phyloP scores from a whole-genome alignment of 2,888 invertebrate species.

The Lacanobia wlatinum region DNA sequence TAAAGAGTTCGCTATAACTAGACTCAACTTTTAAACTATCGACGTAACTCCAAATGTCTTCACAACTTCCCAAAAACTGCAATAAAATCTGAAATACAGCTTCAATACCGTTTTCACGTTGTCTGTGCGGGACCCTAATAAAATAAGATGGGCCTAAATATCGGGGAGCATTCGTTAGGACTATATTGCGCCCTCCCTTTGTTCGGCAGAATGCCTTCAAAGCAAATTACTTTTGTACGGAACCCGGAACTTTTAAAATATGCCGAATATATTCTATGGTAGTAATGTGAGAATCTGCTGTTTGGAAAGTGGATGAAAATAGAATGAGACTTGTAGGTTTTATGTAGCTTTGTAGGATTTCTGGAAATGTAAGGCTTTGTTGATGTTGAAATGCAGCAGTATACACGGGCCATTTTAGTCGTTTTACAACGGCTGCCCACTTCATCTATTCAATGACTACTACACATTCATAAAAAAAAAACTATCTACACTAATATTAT shows the following conservation, averaged over 20 bases:
- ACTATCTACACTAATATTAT: too few species aligned
- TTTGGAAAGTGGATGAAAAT: conserved; percentile 17
- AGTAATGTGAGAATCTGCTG: conserved; percentile 72
- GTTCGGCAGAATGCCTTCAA: conserved; percentile 69
- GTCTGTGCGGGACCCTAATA: conserved; percentile 57
- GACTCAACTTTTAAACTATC: conserved; percentile 27
- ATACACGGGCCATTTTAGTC: too few species aligned
- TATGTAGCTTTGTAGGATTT: conserved; percentile 6
- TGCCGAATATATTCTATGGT: conserved; percentile 70
- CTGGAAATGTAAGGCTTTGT: not conserved
- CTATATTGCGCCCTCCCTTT: conserved; percentile 67
- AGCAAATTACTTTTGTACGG: conserved; percentile 77
- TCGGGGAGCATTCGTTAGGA: conserved; percentile 64
- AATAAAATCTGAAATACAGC: conserved; percentile 55
- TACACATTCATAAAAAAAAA: too few species aligned
- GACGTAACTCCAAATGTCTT: conserved; percentile 26
- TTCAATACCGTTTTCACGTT: conserved; percentile 57
- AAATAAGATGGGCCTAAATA: conserved; percentile 65
- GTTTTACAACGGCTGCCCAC: too few species aligned
- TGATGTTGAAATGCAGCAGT: not conserved
- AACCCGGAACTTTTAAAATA: conserved; percentile 75
- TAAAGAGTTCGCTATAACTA: not conserved
- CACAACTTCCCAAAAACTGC: conserved; percentile 26
- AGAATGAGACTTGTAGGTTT: not conserved
- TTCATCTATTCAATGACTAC: too few species aligned